Evolutionary conservation across 2,888 invertebrate genomes (phyloP), one percentile per base, ranked within the genome.

Genomic region (Disparrhopalites patrizii): DNA sequence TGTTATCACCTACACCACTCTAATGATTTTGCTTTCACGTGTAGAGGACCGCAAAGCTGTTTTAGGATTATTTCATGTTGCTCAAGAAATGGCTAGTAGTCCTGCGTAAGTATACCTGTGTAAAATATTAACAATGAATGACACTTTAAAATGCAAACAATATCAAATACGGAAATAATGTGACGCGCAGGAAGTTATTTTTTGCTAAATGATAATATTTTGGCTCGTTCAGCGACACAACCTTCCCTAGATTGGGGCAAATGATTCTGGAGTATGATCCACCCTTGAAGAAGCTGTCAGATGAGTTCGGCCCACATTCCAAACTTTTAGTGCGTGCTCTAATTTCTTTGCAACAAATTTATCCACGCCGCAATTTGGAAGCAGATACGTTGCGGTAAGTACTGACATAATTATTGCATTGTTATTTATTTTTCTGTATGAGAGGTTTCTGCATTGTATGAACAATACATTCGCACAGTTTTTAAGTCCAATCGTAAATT

Each of bases 1-100:
- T 65, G 92, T 98, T 4, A 87, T 90, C 1, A 95, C 91, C 0
- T 98, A 98, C 79, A 90, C 96, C 0, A 90, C 93, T 4, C 82
- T 99, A 36, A 98, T 99, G 97, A 91, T 99, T 69, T 82, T 99
- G 15, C 81, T 99, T n/a, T 97, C 98, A 0, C 84, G 95, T 76
- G 97, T 99, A 0, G 99, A 99, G 80, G 99, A 99, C 79, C 85
- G 99, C 13, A 98, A 98, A 82, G 93, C 95, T 0, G 97, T 98
- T 0, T 81, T 99, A 25, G 97, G 98, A 0, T 83, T 99, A 20
- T 99, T 95, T 79, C 99, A 98, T 82, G 94, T 93, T 50, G 99
- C 98, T 3, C 92, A 95, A 82, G 99, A 99, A 82, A 87, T 97
- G 85, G 90, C 93, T 28, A 88, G 51, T 78, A 91, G 87, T 75